phyloP scores from a whole-genome alignment of 2,113 vertebrate species.

The Agapornis roseicollis region DNA sequence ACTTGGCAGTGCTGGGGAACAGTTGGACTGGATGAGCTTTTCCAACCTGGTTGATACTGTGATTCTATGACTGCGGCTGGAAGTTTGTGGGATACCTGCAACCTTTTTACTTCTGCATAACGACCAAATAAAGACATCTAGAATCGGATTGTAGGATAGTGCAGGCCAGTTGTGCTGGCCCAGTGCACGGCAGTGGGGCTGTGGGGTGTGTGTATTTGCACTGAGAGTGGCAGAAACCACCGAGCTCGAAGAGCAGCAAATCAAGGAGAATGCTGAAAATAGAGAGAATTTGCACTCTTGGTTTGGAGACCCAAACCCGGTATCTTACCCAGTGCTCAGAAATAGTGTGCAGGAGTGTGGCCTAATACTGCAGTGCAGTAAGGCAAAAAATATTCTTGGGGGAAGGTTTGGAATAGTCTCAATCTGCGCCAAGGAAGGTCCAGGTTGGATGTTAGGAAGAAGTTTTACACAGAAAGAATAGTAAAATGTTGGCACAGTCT shows the following conservation, averaged over 20 bases:
- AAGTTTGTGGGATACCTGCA: neutral
- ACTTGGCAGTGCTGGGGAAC: neutral
- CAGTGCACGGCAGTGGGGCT: rapidly evolving
- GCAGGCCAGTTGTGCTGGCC: neutral
- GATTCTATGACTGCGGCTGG: rapidly evolving
- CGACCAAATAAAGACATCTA: neutral
- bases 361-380: neutral
- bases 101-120: neutral
- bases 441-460: no score
- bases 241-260: rapidly evolving
- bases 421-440: no score
- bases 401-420: neutral
- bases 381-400: neutral
- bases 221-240: neutral
- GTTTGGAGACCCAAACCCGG: neutral
- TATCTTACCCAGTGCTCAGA: neutral
- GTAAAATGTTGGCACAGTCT: no score
- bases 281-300: neutral
- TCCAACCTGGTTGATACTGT: neutral
- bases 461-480: no score
- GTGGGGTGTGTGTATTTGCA: rapidly evolving
- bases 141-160: neutral
- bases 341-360: neutral
- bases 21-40: neutral
- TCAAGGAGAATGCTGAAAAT: neutral